Percentiles rank a stretch among this genome's conserved stretches.
Conservation (phyloP, 1,140 invertebrate species). For the Parasteatoda tepidariorum region DNA sequence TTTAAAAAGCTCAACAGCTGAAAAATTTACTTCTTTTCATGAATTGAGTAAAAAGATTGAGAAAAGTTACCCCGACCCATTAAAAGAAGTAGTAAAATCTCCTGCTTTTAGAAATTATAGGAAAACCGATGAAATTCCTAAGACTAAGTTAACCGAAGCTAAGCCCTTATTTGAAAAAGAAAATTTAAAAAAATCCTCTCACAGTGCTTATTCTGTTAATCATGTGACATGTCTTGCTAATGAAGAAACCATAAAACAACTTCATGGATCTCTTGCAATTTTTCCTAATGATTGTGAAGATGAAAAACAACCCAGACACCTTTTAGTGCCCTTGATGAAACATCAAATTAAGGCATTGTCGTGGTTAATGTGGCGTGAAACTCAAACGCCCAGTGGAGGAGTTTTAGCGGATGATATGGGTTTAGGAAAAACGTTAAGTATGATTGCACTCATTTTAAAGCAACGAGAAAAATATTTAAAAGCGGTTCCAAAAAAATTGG, state of each 20-base stretch:
- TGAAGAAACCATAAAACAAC: conserved; percentile 18
- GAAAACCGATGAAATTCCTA: not conserved
- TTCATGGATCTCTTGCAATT: conserved; percentile 15
- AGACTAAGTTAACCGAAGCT: conserved; percentile 26
- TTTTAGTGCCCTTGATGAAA: conserved; percentile 78
- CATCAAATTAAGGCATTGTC: conserved; percentile 89
- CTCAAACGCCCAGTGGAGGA: conserved; percentile 83
- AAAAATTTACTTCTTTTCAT: conserved; percentile 19
- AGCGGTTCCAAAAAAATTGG: not conserved
- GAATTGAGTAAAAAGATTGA: conserved; percentile 16
- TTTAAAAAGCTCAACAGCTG: not conserved
- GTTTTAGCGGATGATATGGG: conserved; percentile 96
- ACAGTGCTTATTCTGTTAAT: not conserved
- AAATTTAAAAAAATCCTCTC: not conserved
- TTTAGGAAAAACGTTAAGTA: conserved; percentile 89
- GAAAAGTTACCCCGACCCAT: not conserved
- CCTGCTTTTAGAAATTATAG: conserved; percentile 50
- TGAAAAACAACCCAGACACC: conserved; percentile 71
- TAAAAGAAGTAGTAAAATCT: not conserved
- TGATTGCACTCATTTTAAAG: conserved; percentile 83
- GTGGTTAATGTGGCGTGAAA: conserved; percentile 91
- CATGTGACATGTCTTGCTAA: not conserved
- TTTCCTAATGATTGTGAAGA: conserved; percentile 73
- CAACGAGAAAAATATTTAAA: conserved; percentile 64
- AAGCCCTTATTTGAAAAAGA: conserved; percentile 19